Percentiles rank a stretch among this genome's conserved stretches.
Conservation (phyloP, 2,797 vertebrate genomes). For the Pteropus rufus region DNA sequence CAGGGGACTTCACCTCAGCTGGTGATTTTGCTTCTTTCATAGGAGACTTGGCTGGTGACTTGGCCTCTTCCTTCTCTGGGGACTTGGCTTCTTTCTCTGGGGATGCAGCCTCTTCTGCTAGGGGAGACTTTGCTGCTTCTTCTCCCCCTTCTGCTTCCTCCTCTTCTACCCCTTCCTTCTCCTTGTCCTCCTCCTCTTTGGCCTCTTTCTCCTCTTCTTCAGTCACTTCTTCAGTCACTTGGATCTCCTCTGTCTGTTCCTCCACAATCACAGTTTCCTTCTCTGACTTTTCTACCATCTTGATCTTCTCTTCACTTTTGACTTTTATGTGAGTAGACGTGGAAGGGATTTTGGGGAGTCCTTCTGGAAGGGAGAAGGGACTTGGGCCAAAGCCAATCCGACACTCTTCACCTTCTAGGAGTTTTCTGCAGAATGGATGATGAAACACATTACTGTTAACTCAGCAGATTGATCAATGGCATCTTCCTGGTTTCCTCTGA, state of each 20-base stretch:
- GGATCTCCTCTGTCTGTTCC: constrained; percentile 94
- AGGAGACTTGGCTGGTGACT: constrained; percentile 64
- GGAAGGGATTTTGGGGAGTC: constrained; percentile 81
- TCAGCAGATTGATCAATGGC: background rate
- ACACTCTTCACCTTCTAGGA: constrained; percentile 95
- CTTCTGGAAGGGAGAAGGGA: constrained; percentile 88
- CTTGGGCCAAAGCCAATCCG: constrained; percentile 87
- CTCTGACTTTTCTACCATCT: constrained; percentile 89
- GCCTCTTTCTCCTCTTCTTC: constrained; percentile 89
- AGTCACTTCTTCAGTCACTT: constrained; percentile 91
- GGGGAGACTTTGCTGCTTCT: constrained; percentile 44
- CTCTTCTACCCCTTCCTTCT: constrained; percentile 57
- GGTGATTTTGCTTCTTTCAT: constrained; percentile 45
- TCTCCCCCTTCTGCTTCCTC: constrained; percentile 51
- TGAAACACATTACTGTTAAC: background rate
- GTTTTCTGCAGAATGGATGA: constrained; percentile 85
- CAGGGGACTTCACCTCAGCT: constrained; percentile 47
- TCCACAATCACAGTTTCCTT: constrained; percentile 92
- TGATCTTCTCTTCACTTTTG: constrained; percentile 89
- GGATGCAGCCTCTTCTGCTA: constrained; percentile 55
- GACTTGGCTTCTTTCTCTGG: constrained; percentile 59
- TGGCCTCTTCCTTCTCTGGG: constrained; percentile 5
- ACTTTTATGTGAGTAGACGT: constrained; percentile 86
- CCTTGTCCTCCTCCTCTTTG: constrained; percentile 76
- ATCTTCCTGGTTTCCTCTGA: background rate